Percentiles rank a stretch among this genome's conserved stretches.
Evolutionary conservation across 1,140 invertebrate species (phyloP).

Genomic region (Metaphire vulgaris): DNA sequence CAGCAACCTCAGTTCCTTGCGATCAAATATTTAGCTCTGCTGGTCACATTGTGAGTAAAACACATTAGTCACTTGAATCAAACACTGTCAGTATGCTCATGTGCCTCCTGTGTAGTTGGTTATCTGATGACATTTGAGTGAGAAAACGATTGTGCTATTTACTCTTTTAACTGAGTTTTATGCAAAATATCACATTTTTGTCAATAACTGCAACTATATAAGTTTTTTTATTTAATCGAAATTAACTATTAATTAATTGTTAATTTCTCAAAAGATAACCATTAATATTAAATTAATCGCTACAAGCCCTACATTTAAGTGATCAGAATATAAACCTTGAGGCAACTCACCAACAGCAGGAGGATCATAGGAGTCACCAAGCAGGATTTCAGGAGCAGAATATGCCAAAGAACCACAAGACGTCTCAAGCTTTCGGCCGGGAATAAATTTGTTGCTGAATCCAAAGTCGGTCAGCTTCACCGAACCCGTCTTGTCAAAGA

Average conservation of each 20-base stretch:
- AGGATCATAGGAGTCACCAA: slow-evolving; percentile 69
- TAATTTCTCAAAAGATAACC: not conserved
- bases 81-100: too few relatives aligned
- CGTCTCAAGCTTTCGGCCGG: slow-evolving; percentile 93
- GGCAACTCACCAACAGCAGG: slow-evolving; percentile 74
- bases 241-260: not conserved
- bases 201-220: not conserved
- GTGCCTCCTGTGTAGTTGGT: too few relatives aligned
- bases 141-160: too few relatives aligned
- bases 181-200: not conserved
- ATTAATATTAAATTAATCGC: not conserved
- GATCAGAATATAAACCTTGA: not conserved
- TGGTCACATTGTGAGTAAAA: too few relatives aligned
- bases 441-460: slow-evolving; percentile 89
- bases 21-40: too few relatives aligned
- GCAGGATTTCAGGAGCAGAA: slow-evolving; percentile 95
- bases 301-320: not conserved
- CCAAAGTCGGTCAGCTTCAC: slow-evolving; percentile 99
- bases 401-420: slow-evolving; percentile 98
- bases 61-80: too few relatives aligned
- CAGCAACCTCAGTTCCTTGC: too few relatives aligned
- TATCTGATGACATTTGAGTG: too few relatives aligned
- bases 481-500: slow-evolving; percentile 91
- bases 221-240: not conserved
- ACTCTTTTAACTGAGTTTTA: not conserved